These are phyloP conservation scores for Drosophila insularis DNA, from an alignment of 1,140 invertebrate species.

Conservation along the genomic window DNA sequence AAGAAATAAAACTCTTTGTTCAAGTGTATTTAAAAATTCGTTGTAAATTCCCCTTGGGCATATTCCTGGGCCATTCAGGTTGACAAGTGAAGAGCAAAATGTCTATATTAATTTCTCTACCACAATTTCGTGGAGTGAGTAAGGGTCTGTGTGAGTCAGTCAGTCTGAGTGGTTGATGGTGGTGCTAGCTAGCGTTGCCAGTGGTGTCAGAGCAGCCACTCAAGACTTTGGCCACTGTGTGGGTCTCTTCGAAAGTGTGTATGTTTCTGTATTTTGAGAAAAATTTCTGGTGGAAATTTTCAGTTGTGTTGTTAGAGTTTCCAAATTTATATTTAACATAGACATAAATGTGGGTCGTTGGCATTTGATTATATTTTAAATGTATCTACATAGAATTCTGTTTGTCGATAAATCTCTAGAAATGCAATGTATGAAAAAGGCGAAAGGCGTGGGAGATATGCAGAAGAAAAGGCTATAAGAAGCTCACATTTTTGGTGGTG, in stretches of 20 bases:
- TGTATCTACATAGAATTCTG: background rate
- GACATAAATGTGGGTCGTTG: slow-evolving; percentile 39
- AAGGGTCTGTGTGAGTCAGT: background rate
- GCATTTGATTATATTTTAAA: slow-evolving; percentile 43
- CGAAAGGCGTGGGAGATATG: slow-evolving; percentile 12
- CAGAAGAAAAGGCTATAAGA: no score
- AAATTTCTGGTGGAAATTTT: slow-evolving; percentile 33
- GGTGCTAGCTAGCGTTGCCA: no score
- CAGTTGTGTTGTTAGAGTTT: slow-evolving; percentile 50
- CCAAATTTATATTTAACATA: slow-evolving; percentile 45
- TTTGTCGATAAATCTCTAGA: background rate
- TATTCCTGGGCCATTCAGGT: no score
- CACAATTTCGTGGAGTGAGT: background rate
- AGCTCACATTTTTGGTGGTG: no score
- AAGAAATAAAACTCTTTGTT: no score
- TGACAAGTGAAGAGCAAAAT: no score
- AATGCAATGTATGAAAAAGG: background rate
- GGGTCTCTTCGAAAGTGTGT: background rate
- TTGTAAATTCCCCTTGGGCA: no score
- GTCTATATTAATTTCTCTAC: no score
- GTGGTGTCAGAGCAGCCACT: slow-evolving; percentile 1
- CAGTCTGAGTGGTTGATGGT: no score
- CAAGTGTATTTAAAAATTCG: no score
- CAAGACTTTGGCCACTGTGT: background rate
- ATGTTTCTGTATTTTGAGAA: slow-evolving; percentile 18